These are phyloP conservation scores for Leptinotarsa haldemani DNA, from an alignment of 2,888 invertebrate genomes.

Conservation along the genomic window DNA sequence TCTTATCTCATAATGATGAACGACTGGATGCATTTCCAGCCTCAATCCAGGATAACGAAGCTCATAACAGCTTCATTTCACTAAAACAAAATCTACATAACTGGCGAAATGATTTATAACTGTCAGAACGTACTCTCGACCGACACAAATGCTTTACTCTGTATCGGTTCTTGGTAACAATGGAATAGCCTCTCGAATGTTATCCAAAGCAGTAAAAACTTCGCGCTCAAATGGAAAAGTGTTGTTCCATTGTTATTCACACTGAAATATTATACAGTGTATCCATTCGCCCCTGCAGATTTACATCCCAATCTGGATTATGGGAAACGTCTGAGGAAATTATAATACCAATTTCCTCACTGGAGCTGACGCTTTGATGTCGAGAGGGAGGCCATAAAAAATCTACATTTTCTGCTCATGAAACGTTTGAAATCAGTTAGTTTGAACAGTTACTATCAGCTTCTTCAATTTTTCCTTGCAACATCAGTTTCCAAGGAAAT, in stretches of 20 bases:
- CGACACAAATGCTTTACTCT: neutral
- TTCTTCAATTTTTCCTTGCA: no score
- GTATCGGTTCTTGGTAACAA: neutral
- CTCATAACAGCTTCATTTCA: slow-evolving; percentile 14
- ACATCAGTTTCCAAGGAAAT: no score
- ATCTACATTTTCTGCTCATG: neutral
- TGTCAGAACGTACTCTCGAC: neutral
- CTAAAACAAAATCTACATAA: slow-evolving; percentile 9
- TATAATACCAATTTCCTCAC: slow-evolving; percentile 7
- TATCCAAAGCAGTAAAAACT: slow-evolving; percentile 10
- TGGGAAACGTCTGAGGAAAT: slow-evolving; percentile 7
- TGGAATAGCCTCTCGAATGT: slow-evolving; percentile 8
- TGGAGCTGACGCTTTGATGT: neutral
- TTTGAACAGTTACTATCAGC: no score
- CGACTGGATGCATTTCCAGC: slow-evolving; percentile 4
- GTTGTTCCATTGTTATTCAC: slow-evolving; percentile 20
- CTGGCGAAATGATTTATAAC: slow-evolving; percentile 13
- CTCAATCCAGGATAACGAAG: slow-evolving; percentile 9
- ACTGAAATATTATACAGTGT: slow-evolving; percentile 15
- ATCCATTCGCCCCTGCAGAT: slow-evolving; percentile 7
- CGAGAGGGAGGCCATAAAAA: neutral
- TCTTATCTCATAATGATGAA: slow-evolving; percentile 3
- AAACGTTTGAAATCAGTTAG: no score
- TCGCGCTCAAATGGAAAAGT: slow-evolving; percentile 14
- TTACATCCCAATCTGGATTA: slow-evolving; percentile 16